Evolutionary conservation across 2,113 vertebrate species (phyloP), one percentile per base, ranked within the genome.

Genomic region (Labeo catla): DNA sequence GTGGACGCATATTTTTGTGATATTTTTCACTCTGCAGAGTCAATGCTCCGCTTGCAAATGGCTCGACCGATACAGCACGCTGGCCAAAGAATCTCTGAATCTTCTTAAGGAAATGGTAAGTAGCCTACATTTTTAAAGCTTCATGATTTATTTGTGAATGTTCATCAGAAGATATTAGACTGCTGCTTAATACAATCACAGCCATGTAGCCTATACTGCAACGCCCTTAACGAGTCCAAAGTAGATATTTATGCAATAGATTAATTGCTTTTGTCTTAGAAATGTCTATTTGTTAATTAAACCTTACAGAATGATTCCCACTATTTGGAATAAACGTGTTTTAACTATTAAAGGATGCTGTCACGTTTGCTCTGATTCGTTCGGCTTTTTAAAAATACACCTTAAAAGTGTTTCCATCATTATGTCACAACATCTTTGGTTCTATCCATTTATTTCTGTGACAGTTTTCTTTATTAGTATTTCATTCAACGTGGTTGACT

Each of bases 91-190:
- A 0, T 74, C 81, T 76, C 21, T 88, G 15, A 57, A 8, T 5
- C 74, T 76, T 28, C 84, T 88, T 6, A 1, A 5, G 47, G 2
- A 76, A 0, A 84, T 88, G 84, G 87, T 88, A 28, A 81, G 72
- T 36, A 66, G n/a, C 21, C 57, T 15, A 45, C 36, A 13, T 9
- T 23, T 74, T 21, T 52, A 34, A 47, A 19, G 16, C 8, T 21
- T 12, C 16, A 21, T 11, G 0, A 54, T 36, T 50, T 28, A 36
- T 82, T 68, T 68, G 15, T 21, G 4, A 81, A 34, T 78, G 34
- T 12, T 57, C 36, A 6, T 73, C 43, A 9, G 16, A 72, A 34
- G 4, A 12, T 8, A 57, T 47, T 47, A 45, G 28, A 39, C 52
- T 23, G 6, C 12, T 63, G 77, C 1, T 6, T 7, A 61, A 61